Evolutionary conservation across 2,113 vertebrate species (phyloP), one percentile per base, ranked within the genome.

Genomic region (Phalacrocorax pelagicus): DNA sequence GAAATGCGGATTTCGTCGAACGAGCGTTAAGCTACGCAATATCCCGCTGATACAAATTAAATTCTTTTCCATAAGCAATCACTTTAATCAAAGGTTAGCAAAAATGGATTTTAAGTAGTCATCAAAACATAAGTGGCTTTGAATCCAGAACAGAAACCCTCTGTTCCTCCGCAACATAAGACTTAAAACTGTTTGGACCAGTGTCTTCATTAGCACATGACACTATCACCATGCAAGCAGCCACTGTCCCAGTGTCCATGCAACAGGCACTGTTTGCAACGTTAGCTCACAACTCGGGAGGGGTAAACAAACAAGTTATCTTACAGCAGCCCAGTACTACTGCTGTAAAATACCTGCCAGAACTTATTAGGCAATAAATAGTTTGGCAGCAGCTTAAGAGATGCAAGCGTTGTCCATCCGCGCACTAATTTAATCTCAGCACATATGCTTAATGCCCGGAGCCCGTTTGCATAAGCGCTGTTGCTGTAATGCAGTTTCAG

Each of bases 401-500:
- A 62, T 62, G n/a, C 49, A 40, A 66, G 55, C 26, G 54, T 36
- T 62, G 66, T 61, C 83, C 88, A 51, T 67, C 57, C 46, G 0
- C 14, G 0, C 1, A 1, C 81, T 15, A 42, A 81, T 51, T 58
- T 81, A 22, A 70, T 62, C 78, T 65, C 57, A 2, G 46, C 80
- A 67, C 46, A 65, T 19, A 77, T 1, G 1, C 70, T 72, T 44
- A 57, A 40, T 61, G 79, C 77, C 80, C 49, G 1, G 2, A 36
- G 21, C 12, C 32, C 23, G 1, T 90, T 46, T 85, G 92, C 69
- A 54, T 42, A 95, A 95, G 81, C 3, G 2, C 54, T 75, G 74
- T 11, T 95, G 92, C 90, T 1, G 3, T 95, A 93, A 96, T 27
- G 65, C 72, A 51, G 89, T 72, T 89, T 95, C 91, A 95, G 67